Base-by-base conservation (phyloP, 2,797 vertebrate genomes). In the Brachyalestes nurse region DNA sequence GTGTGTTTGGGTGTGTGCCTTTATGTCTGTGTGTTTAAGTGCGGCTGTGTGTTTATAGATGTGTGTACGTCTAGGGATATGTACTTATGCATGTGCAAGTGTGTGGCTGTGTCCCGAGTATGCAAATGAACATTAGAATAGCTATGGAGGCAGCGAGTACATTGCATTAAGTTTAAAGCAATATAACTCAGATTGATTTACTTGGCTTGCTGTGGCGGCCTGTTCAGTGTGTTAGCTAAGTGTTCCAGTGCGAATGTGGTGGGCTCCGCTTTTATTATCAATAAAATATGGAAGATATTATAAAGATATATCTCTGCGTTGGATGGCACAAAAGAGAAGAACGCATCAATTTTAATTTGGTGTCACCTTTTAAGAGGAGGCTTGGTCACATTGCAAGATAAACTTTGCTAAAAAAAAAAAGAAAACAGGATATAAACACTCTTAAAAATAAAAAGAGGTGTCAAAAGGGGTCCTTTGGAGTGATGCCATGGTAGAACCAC, bases 111-210 rank as follows among this genome's bases (percentile, higher is more conserved):
- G 83, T 88, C 83, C 84, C 82, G 79, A 78, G 85, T 93, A 94
- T 94, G 93, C 93, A 94, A 94, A 95, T 94, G 90, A 88, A 89
- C 84, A 91, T 93, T 93, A 93, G 86, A 84, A 90, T 88, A 83
- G 91, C 91, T 90, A 91, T 92, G 92, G 92, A 92, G 91, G 92
- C 92, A 89, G 88, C 83, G 89, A 89, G 86, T 91, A 91, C 93
- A 94, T 94, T 94, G 91, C 92, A 92, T 91, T 92, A 95, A 93
- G 90, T 94, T 94, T 93, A 91, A 90, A 90, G 92, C 90, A 91
- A 92, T 94, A 93, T 91, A 91, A 91, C 93, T 90, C 91, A 93
- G 92, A 94, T 93, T 94, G 93, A 94, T 95, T 94, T 94, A 93
- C 92, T 91, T 87, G 87, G 85, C 89, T 85, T 90, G 88, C 85